Evolutionary conservation across 2,888 invertebrate genomes (phyloP).

Genomic region (Cryptops parisi): DNA sequence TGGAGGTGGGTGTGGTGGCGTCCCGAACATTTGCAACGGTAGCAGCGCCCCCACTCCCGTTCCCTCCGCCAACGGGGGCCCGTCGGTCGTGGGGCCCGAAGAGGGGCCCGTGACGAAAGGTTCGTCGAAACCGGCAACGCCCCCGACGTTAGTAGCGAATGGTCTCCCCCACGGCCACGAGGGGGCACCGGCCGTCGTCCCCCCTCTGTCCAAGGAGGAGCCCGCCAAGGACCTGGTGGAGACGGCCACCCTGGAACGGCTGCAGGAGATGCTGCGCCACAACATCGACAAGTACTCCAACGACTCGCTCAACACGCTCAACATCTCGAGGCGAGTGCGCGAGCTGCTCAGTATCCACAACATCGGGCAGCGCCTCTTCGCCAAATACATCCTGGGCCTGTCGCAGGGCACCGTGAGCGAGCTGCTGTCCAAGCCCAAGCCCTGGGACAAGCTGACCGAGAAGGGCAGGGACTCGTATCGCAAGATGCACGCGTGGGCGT

Average conservation of each 20-base stretch:
- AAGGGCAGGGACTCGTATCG: slow-evolving; percentile 98
- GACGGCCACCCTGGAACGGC: slow-evolving; percentile 41
- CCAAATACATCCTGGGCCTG: slow-evolving; percentile 91
- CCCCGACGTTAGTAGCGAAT: slow-evolving; percentile 5
- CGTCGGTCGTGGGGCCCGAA: background rate
- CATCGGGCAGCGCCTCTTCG: slow-evolving; percentile 96
- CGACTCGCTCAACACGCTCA: slow-evolving; percentile 85
- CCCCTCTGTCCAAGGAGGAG: slow-evolving; percentile 36
- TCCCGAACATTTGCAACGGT: background rate
- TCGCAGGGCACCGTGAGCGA: slow-evolving; percentile 98
- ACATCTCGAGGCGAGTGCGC: slow-evolving; percentile 76
- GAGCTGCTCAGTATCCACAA: slow-evolving; percentile 92
- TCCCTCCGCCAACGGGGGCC: background rate
- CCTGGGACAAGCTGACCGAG: slow-evolving; percentile 99
- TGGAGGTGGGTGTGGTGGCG: background rate
- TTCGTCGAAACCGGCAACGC: slow-evolving; percentile 4
- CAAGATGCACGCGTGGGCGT: slow-evolving; percentile 99
- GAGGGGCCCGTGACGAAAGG: slow-evolving; percentile 1
- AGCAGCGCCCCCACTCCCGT: background rate
- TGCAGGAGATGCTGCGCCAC: slow-evolving; percentile 85
- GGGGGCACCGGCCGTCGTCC: background rate
- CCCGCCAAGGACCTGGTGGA: slow-evolving; percentile 84
- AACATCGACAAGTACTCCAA: slow-evolving; percentile 93
- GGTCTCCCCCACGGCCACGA: slow-evolving; percentile 8
- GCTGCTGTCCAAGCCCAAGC: slow-evolving; percentile 94